A percentile compares a stretch with the other conserved stretches of the same genome.
Evolutionary conservation across 2,888 invertebrate genomes (phyloP).

Genomic region (Shargacucullia verbasci): DNA sequence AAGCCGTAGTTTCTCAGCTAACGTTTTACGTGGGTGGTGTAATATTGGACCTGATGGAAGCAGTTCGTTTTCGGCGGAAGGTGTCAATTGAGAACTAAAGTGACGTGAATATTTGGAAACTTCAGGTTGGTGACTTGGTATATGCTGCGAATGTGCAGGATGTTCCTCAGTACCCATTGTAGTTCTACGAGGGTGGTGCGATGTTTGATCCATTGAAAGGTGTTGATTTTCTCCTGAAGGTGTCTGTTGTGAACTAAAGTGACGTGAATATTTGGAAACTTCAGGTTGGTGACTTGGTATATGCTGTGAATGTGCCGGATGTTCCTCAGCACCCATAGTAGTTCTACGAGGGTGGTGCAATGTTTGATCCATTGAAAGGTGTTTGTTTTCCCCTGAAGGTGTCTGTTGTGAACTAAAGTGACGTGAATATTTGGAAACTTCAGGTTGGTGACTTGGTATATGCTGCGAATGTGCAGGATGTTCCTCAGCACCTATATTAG

Average conservation of each 20-base stretch:
- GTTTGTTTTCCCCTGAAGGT: not conserved
- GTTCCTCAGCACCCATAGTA: not conserved
- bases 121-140: not conserved
- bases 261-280: constrained; percentile 2
- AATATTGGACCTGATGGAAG: too few species aligned
- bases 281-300: not conserved
- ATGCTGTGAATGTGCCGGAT: not conserved
- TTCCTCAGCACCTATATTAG: not conserved
- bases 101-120: not conserved
- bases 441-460: not conserved
- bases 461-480: not conserved
- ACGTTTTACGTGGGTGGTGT: too few species aligned
- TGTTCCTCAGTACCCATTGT: not conserved
- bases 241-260: not conserved
- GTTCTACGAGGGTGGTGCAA: not conserved
- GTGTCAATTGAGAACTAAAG: constrained; percentile 4
- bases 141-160: not conserved
- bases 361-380: not conserved
- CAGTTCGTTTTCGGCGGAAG: not conserved
- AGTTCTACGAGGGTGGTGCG: not conserved
- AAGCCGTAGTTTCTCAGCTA: constrained; percentile 9
- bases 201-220: not conserved
- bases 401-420: too few species aligned
- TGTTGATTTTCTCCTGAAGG: not conserved
- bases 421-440: not conserved